These are phyloP conservation scores for Drosophila kurseongensis DNA, from an alignment of 1,140 invertebrate species.

Conservation along the genomic window DNA sequence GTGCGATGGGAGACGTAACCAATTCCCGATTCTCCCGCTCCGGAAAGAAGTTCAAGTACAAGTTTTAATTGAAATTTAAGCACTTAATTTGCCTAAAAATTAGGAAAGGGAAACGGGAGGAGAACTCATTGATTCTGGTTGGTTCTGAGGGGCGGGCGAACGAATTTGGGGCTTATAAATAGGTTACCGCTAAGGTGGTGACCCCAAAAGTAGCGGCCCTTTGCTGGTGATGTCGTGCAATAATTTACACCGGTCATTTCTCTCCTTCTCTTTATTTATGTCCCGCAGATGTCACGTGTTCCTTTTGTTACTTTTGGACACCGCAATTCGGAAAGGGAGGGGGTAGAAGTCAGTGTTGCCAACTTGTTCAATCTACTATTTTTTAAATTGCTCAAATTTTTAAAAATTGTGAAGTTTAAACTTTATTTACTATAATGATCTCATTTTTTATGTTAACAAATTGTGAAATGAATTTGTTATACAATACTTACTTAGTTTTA, in stretches of 20 bases:
- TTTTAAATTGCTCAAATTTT: background rate
- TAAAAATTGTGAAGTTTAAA: background rate
- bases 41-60: conserved; percentile 29
- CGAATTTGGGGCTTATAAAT: conserved; percentile 7
- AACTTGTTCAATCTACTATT: background rate
- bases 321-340: conserved; percentile 48
- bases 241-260: conserved; percentile 64
- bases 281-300: conserved; percentile 76
- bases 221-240: conserved; percentile 51
- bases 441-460: no score
- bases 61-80: conserved; percentile 81
- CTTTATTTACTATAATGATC: no score
- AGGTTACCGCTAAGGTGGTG: conserved; percentile 22
- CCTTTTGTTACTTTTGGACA: conserved; percentile 66
- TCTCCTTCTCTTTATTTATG: conserved; percentile 64
- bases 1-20: conserved; percentile 21
- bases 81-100: conserved; percentile 64
- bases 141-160: background rate
- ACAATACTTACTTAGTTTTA: no score
- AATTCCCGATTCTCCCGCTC: conserved; percentile 2
- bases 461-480: no score
- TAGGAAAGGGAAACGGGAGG: conserved; percentile 3
- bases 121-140: conserved; percentile 44
- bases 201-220: conserved; percentile 14
- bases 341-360: conserved; percentile 6